Conservation (phyloP, 2,888 invertebrate genomes). For the Calameuta pallipes region DNA sequence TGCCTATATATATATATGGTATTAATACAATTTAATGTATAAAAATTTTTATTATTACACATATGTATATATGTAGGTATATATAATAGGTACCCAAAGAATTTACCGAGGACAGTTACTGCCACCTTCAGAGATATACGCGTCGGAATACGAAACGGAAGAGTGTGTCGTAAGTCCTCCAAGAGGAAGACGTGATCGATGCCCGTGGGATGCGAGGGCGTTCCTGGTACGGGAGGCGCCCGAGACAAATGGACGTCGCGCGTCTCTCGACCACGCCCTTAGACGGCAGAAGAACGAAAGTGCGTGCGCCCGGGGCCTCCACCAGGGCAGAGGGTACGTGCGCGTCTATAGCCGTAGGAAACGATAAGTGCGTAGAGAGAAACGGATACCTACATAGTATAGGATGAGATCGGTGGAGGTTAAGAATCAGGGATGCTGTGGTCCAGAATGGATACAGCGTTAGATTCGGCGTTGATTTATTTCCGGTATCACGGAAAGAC, state of each 20-base stretch:
- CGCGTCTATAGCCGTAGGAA: conserved; percentile 18
- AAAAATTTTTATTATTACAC: too few species aligned
- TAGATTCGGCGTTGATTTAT: neutral
- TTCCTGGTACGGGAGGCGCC: conserved; percentile 66
- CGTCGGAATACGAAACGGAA: conserved; percentile 13
- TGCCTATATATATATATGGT: too few species aligned
- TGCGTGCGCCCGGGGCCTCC: conserved; percentile 26
- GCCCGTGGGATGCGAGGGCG: conserved; percentile 66
- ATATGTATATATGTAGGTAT: too few species aligned
- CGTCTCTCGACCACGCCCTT: conserved; percentile 65
- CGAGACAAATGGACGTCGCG: conserved; percentile 68
- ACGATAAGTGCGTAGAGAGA: conserved; percentile 23
- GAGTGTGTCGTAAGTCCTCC: conserved; percentile 22
- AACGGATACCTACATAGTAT: neutral
- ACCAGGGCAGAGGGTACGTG: conserved; percentile 31
- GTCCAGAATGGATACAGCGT: neutral
- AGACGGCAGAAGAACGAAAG: conserved; percentile 41
- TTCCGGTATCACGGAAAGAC: neutral
- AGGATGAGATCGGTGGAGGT: neutral
- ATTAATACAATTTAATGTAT: too few species aligned
- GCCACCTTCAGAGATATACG: conserved; percentile 1
- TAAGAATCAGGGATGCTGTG: neutral
- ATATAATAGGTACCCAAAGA: neutral
- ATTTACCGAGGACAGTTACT: neutral
- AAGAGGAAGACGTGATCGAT: conserved; percentile 66